phyloP scores from a whole-genome alignment of 2,888 invertebrate genomes.

The Temnothorax unifasciatus region DNA sequence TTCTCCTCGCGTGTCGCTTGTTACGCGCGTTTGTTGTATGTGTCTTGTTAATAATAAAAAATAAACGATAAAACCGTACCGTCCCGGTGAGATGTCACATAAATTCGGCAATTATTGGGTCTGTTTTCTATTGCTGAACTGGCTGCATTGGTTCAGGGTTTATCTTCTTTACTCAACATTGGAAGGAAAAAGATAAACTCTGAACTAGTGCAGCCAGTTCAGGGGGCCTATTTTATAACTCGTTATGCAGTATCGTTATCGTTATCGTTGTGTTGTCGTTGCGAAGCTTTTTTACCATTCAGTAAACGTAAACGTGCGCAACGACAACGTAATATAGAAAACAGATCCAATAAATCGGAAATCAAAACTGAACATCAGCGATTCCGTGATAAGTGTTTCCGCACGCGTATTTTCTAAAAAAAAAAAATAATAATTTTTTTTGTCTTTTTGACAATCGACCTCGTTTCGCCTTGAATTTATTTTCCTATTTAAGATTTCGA shows the following conservation, averaged over 20 bases:
- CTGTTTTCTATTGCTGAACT: no score
- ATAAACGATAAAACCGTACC: background rate
- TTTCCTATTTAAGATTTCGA: background rate
- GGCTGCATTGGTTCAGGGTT: no score
- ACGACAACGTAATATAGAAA: no score
- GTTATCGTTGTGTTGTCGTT: no score
- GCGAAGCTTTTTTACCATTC: no score
- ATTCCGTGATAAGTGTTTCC: background rate
- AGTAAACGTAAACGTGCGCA: no score
- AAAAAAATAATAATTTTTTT: background rate
- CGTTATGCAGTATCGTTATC: no score
- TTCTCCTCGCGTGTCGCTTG: background rate
- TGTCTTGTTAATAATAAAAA: background rate
- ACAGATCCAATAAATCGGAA: background rate
- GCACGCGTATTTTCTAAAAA: background rate
- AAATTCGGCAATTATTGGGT: background rate
- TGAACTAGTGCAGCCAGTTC: no score
- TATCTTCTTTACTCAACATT: no score
- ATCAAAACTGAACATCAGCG: background rate
- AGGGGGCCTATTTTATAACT: no score
- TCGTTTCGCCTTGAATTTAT: background rate
- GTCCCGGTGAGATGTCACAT: background rate
- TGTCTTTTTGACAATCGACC: background rate
- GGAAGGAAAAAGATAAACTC: no score
- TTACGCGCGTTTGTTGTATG: background rate